phyloP scores from a whole-genome alignment of 2,113 vertebrate genomes.

The Tetrao urogallus region DNA sequence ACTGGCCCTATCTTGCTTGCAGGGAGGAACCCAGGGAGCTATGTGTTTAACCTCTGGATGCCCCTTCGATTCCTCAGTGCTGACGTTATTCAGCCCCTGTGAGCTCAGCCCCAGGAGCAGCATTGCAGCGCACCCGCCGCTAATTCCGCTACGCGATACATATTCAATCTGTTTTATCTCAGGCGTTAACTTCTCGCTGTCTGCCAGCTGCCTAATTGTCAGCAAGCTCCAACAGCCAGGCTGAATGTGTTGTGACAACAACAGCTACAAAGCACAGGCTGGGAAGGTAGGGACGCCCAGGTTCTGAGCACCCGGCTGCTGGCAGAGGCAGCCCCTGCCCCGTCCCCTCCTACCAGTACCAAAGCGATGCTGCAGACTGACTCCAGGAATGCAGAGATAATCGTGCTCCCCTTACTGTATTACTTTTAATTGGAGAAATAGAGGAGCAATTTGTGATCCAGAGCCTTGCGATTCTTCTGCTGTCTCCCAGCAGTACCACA shows the following conservation, averaged over 20 bases:
- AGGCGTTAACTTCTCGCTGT: background rate
- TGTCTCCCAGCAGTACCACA: background rate
- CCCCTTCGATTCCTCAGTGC: background rate
- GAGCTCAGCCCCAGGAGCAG: background rate
- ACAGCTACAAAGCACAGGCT: background rate
- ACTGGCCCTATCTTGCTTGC: background rate
- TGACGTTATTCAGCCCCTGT: background rate
- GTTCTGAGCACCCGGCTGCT: rapidly evolving
- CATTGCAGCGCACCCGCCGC: rapidly evolving
- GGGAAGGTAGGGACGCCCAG: background rate
- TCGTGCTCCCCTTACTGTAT: background rate
- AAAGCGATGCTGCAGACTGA: background rate
- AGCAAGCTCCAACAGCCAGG: background rate
- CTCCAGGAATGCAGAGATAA: background rate
- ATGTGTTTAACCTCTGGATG: background rate
- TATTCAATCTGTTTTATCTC: constrained; percentile 20
- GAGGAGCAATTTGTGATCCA: background rate
- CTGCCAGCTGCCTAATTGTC: constrained; percentile 32
- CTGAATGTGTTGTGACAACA: background rate
- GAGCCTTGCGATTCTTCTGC: background rate
- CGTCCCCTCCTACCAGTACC: background rate
- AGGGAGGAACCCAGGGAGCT: background rate
- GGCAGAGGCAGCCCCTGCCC: background rate
- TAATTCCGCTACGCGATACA: background rate
- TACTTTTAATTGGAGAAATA: background rate